These are phyloP conservation scores for Parus major DNA, from an alignment of 2,113 vertebrate species.

Conservation along the genomic window DNA sequence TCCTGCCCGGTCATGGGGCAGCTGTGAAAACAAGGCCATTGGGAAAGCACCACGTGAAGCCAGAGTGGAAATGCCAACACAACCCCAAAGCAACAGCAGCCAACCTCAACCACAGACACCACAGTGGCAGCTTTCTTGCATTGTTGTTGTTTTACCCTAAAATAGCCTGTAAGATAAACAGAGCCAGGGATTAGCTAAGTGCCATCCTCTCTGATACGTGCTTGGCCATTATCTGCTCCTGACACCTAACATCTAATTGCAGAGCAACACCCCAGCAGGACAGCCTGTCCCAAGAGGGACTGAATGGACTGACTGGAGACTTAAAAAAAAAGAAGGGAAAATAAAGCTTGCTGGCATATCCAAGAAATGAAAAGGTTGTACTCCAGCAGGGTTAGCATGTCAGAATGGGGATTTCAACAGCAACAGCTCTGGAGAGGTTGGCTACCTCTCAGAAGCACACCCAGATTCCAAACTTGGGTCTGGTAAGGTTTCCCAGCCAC, in stretches of 20 bases:
- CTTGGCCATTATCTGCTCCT: slow-evolving; percentile 29
- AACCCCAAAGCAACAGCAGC: background rate
- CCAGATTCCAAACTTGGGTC: background rate
- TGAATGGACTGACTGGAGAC: background rate
- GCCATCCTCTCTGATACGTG: background rate
- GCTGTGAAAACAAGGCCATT: slow-evolving; percentile 64
- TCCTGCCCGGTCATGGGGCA: slow-evolving; percentile 34
- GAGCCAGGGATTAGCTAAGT: slow-evolving; percentile 20
- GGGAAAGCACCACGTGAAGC: slow-evolving; percentile 7
- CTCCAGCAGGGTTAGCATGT: slow-evolving; percentile 11
- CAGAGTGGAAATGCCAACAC: background rate
- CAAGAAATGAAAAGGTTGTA: background rate
- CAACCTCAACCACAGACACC: background rate
- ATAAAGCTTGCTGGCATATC: background rate
- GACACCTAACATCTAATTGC: slow-evolving; percentile 42
- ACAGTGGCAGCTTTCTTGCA: background rate
- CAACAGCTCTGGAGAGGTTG: slow-evolving; percentile 11
- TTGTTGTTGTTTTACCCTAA: slow-evolving; percentile 40
- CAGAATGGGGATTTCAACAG: background rate
- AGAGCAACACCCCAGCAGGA: background rate
- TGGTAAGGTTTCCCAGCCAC: background rate
- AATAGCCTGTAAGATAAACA: slow-evolving; percentile 29
- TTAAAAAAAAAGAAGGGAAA: background rate
- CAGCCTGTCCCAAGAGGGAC: background rate
- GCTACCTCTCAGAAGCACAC: background rate